Evolutionary conservation across 2,888 invertebrate species (phyloP), one percentile per base, ranked within the genome.

Genomic region (Drosophila silvestris): DNA sequence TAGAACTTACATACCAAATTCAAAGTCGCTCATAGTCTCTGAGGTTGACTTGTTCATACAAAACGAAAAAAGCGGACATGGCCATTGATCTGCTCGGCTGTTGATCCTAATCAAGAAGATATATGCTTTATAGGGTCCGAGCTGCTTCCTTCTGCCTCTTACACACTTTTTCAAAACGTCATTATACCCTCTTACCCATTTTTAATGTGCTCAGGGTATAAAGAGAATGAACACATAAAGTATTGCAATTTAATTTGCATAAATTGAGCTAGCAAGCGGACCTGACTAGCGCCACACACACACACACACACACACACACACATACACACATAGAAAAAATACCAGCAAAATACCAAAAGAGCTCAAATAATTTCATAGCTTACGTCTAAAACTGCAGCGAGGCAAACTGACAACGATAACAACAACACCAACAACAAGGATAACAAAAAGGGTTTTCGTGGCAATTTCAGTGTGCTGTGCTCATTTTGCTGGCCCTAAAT

Each of bases 161-260:
- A 5, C 7, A 16, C 2, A 16, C 7, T 47, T 47, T 47, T 47
- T 2, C 9, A 26, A 2, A 16, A 47, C 26, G 26, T 47, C 47
- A 5, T 16, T 26, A 47, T 26, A 47, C 26, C 47, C 47, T 5
- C 16, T 47, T 16, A 26, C 4, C 5, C 26, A 47, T 9, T 47
- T 47, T 16, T 28, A 47, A 16, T 47, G 16, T 26, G 26, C 9
- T 9, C 26, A 16, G 47, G 47, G 47, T 47, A 47, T 47, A 16
- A 47, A 26, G 26, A 16, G 28, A 64, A 58, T 28, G 28, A 47
- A 44, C 71, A 69, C 69, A 79, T 82, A 85, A 86, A 86, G 88
- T 80, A 86, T 88, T 88, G 89, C 85, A 88, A 86, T 86, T 86
- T 86, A 88, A 88, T 86, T 86, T 86, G 89, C 85, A 86, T 86